Conservation (phyloP, 1,140 invertebrate species). For the Teleogryllus occipitalis region DNA sequence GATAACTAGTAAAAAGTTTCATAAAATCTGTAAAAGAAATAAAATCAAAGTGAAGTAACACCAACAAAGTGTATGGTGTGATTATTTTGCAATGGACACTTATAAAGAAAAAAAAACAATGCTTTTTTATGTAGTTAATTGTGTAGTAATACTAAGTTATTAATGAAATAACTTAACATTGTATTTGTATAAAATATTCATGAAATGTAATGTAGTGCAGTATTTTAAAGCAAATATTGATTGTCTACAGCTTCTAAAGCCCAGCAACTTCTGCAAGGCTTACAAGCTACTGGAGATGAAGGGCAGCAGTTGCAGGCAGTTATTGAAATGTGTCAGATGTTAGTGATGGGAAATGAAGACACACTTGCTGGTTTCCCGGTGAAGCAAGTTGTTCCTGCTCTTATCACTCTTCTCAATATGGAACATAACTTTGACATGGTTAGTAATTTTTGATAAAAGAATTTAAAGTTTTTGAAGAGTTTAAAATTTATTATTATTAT, state of each 20-base stretch:
- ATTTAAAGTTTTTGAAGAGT: neutral
- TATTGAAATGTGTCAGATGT: conserved; percentile 97
- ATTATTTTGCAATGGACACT: no score
- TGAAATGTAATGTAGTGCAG: neutral
- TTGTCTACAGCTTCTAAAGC: conserved; percentile 67
- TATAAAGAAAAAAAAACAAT: no score
- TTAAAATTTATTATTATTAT: conserved; percentile 3
- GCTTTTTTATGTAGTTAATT: no score
- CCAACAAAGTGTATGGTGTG: no score
- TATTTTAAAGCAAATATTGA: neutral
- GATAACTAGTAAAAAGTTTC: no score
- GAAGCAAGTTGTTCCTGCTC: conserved; percentile 92
- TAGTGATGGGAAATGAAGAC: conserved; percentile 99
- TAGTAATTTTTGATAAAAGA: conserved; percentile 27
- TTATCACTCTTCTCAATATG: conserved; percentile 79
- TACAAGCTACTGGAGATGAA: conserved; percentile 91
- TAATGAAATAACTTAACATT: no score
- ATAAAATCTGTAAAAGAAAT: no score
- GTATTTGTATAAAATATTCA: no score
- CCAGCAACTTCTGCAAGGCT: conserved; percentile 83
- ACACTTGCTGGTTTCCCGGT: conserved; percentile 96
- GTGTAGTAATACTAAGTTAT: no score
- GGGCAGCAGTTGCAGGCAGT: conserved; percentile 94
- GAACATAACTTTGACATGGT: conserved; percentile 98
- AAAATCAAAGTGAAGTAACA: no score